These are phyloP conservation scores for Pitta sordida DNA, from an alignment of 2,113 vertebrate species.

Conservation along the genomic window DNA sequence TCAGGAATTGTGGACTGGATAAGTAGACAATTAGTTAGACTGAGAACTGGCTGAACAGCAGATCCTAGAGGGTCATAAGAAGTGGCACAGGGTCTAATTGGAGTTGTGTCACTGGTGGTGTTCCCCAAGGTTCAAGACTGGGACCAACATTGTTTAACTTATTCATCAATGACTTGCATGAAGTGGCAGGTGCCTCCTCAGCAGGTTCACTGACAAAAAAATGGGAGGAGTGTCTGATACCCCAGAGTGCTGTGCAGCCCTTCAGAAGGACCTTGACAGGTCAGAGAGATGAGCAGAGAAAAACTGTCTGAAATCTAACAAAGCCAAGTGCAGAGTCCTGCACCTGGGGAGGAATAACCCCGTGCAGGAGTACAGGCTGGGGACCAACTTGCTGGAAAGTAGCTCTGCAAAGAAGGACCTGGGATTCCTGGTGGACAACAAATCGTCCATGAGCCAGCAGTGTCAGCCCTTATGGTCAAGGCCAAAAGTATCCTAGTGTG, in stretches of 20 bases:
- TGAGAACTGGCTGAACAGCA: neutral
- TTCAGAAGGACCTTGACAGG: rapidly evolving
- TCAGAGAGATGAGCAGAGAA: neutral
- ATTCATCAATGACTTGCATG: neutral
- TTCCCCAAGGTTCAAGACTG: rapidly evolving
- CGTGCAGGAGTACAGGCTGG: rapidly evolving
- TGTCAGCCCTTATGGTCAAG: neutral
- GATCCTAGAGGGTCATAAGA: neutral
- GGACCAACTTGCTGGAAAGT: rapidly evolving
- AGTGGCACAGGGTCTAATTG: neutral
- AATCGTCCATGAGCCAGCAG: neutral
- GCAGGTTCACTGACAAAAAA: neutral
- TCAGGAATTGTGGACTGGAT: neutral
- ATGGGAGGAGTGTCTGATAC: rapidly evolving
- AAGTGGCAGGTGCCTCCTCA: neutral
- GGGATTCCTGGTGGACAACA: neutral
- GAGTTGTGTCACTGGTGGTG: neutral
- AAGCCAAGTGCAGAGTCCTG: neutral
- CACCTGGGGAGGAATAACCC: neutral
- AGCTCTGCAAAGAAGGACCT: neutral
- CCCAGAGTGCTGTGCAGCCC: neutral
- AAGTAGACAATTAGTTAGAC: neutral
- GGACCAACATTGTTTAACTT: rapidly evolving
- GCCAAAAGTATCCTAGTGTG: neutral
- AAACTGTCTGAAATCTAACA: neutral